Percentiles rank a stretch among this genome's conserved stretches.
phyloP scores from a whole-genome alignment of 2,888 invertebrate species.

The Clusia tigrina region DNA sequence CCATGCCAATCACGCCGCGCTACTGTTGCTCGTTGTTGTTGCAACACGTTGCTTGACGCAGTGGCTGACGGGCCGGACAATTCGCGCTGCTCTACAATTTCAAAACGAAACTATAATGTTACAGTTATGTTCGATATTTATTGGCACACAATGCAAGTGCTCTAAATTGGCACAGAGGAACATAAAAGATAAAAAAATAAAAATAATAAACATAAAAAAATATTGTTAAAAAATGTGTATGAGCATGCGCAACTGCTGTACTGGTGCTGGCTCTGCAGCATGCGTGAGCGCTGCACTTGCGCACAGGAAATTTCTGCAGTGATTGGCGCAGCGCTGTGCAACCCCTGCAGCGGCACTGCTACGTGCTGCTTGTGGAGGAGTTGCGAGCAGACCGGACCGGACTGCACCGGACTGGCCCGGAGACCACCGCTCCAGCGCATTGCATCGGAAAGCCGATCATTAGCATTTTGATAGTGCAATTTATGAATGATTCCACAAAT shows the following conservation, averaged over 20 bases:
- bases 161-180: no score
- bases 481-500: not conserved
- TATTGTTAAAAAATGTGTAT: not conserved
- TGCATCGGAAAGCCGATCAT: constrained; percentile 1
- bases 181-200: no score
- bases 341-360: not conserved
- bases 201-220: no score
- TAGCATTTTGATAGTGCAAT: not conserved
- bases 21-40: not conserved
- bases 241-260: not conserved
- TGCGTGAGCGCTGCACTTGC: no score
- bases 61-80: no score
- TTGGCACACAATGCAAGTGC: no score
- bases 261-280: no score
- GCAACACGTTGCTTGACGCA: no score
- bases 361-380: not conserved
- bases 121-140: no score
- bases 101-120: no score
- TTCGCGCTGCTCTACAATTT: no score
- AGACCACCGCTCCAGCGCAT: not conserved
- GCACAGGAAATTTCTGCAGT: not conserved
- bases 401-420: not conserved
- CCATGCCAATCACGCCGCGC: not conserved
- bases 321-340: not conserved
- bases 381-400: not conserved